These are phyloP conservation scores for Exephanes ischioxanthus DNA, from an alignment of 2,888 invertebrate genomes.

Conservation along the genomic window DNA sequence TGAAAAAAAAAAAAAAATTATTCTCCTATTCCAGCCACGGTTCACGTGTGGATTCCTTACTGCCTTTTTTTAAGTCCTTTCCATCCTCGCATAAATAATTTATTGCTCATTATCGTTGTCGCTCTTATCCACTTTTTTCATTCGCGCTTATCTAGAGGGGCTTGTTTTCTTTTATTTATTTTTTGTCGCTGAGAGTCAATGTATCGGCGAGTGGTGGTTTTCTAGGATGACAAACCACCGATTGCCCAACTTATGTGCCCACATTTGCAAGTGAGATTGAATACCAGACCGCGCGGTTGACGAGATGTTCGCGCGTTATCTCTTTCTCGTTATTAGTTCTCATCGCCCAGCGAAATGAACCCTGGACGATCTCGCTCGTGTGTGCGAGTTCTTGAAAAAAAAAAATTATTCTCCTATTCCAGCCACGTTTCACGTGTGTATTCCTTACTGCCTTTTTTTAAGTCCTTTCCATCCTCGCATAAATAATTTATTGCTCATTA, in stretches of 20 bases:
- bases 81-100: neutral
- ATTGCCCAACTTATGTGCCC: neutral
- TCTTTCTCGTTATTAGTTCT: conserved; percentile 31
- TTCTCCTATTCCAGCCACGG: neutral
- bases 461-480: neutral
- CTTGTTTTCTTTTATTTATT: neutral
- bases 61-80: neutral
- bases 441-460: neutral
- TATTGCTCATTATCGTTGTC: conserved; percentile 4
- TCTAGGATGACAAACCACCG: no score
- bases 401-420: neutral
- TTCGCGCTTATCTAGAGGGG: neutral
- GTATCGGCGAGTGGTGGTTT: neutral
- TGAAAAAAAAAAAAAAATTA: neutral
- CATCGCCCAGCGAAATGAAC: conserved; percentile 37
- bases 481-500: neutral
- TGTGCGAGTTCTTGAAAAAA: neutral
- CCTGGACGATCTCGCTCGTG: neutral
- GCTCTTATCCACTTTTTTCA: neutral
- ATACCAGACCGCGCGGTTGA: conserved; percentile 73
- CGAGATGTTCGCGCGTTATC: conserved; percentile 73
- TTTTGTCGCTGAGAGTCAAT: neutral
- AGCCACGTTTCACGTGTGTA: neutral
- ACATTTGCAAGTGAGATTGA: conserved; percentile 81
- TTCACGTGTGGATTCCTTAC: neutral